These are phyloP conservation scores for Hylaeus anthracinus DNA, from an alignment of 1,140 invertebrate genomes.

Conservation along the genomic window DNA sequence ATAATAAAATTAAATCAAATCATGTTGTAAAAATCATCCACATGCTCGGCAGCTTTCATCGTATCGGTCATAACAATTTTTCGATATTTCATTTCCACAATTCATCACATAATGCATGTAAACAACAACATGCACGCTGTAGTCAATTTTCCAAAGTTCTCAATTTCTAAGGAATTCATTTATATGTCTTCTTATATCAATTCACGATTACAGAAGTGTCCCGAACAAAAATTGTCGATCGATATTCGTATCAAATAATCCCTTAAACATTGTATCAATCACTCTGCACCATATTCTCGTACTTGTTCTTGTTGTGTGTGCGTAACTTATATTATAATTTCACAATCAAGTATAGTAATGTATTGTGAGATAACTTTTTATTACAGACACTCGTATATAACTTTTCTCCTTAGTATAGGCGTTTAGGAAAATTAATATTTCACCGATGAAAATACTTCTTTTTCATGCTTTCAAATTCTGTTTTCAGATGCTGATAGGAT, in stretches of 20 bases:
- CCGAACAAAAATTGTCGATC: background rate
- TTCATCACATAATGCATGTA: background rate
- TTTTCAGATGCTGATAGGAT: constrained; percentile 96
- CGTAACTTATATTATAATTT: constrained; percentile 49
- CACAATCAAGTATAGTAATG: constrained; percentile 26
- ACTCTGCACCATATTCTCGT: constrained; percentile 57
- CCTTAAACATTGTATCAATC: constrained; percentile 27
- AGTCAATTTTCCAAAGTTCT: background rate
- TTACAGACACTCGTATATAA: constrained; percentile 17
- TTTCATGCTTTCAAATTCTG: constrained; percentile 36
- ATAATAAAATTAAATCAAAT: background rate
- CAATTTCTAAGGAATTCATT: background rate
- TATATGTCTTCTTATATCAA: background rate
- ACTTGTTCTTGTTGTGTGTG: constrained; percentile 48
- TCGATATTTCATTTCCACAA: background rate
- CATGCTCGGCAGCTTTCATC: background rate
- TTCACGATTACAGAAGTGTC: constrained; percentile 1
- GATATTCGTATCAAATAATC: background rate
- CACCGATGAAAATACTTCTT: background rate
- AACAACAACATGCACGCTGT: background rate
- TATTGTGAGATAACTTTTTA: constrained; percentile 39
- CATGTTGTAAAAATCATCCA: background rate
- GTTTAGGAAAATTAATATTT: constrained; percentile 17
- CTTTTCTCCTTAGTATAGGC: constrained; percentile 33
- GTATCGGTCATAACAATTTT: background rate